Conservation (phyloP, 2,888 invertebrate genomes). For the Cactoblastis cactorum region DNA sequence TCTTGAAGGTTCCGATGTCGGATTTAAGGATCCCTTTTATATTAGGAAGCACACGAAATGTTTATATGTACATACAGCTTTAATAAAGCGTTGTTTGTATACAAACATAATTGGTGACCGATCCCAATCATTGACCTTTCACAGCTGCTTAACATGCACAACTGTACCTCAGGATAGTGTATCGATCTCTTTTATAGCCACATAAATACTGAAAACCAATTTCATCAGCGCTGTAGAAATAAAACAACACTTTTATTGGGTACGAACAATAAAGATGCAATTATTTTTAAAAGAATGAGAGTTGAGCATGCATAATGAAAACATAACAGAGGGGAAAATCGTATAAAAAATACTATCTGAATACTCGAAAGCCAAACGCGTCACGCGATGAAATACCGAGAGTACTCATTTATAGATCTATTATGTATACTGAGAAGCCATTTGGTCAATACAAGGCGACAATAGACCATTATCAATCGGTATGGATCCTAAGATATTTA, state of each 20-base stretch:
- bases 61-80: too few relatives aligned
- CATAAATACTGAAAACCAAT: background rate
- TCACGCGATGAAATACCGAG: conserved; percentile 52
- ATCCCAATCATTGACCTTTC: too few relatives aligned
- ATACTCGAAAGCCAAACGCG: conserved; percentile 58
- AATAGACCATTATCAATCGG: background rate
- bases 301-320: conserved; percentile 35
- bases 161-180: background rate
- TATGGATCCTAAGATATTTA: too few relatives aligned
- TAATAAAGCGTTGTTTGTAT: too few relatives aligned
- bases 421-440: conserved; percentile 37
- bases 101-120: background rate
- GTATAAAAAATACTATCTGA: conserved; percentile 65
- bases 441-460: background rate
- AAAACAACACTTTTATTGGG: background rate
- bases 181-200: background rate
- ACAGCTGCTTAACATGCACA: background rate
- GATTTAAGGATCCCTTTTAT: too few relatives aligned
- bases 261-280: conserved; percentile 2
- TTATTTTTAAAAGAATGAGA: conserved; percentile 13
- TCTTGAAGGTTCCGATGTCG: too few relatives aligned
- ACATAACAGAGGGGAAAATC: conserved; percentile 69
- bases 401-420: conserved; percentile 39
- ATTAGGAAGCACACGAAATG: too few relatives aligned
- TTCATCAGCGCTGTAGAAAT: background rate